Conservation (phyloP, 2,797 vertebrate species). For the Botia kubotai region DNA sequence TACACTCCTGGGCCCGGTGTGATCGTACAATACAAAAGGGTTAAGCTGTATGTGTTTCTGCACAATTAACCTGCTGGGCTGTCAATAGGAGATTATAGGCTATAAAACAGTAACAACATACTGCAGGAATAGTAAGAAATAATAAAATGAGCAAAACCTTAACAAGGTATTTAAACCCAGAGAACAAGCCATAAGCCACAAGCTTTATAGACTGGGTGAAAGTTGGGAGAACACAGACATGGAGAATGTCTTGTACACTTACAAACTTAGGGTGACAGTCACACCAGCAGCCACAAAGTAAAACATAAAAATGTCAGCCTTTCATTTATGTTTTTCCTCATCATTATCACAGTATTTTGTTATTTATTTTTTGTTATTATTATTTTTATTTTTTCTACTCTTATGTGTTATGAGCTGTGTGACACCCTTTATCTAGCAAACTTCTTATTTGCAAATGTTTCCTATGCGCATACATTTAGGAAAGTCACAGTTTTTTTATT, state of each 20-base stretch:
- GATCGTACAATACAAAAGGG: too few relatives aligned
- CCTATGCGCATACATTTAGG: neutral
- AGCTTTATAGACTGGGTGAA: neutral
- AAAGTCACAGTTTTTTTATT: too few relatives aligned
- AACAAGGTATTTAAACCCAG: neutral
- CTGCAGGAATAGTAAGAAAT: neutral
- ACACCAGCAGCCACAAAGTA: neutral
- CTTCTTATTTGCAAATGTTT: neutral
- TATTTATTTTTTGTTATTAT: too few relatives aligned
- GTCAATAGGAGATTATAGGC: neutral
- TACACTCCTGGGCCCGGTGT: too few relatives aligned
- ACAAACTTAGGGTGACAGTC: neutral
- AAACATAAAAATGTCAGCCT: too few relatives aligned
- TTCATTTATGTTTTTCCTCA: too few relatives aligned
- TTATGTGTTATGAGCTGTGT: neutral
- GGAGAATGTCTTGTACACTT: neutral
- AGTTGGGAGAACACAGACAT: neutral
- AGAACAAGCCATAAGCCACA: neutral
- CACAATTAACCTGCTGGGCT: neutral
- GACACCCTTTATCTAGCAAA: neutral
- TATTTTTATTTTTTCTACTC: neutral
- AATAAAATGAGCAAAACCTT: neutral
- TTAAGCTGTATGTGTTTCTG: neutral
- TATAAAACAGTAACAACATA: neutral
- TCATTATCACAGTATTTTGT: too few relatives aligned